Evolutionary conservation across 1,140 invertebrate species (phyloP).

Genomic region (Plodia interpunctella): DNA sequence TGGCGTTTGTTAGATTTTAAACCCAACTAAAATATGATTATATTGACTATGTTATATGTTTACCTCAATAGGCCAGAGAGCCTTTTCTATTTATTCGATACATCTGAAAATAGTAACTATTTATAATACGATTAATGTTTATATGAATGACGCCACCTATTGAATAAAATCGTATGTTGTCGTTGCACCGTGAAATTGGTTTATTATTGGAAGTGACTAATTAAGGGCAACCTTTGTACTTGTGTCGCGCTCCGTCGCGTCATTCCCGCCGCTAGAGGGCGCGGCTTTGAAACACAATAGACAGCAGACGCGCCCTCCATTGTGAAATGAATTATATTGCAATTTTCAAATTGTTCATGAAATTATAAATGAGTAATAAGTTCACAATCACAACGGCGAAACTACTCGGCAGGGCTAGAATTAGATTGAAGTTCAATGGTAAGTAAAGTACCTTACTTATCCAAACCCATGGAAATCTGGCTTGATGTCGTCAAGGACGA

Average conservation of each 20-base stretch:
- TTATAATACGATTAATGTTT: too few species aligned
- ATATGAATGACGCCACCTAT: conserved; percentile 9
- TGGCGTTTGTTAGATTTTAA: too few species aligned
- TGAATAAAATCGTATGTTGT: not conserved
- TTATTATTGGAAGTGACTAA: conserved; percentile 26
- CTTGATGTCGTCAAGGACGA: too few species aligned
- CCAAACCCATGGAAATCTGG: too few species aligned
- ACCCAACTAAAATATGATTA: too few species aligned
- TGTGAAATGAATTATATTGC: conserved; percentile 29
- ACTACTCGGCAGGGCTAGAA: too few species aligned
- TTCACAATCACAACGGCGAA: too few species aligned
- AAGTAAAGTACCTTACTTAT: too few species aligned
- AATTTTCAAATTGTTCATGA: conserved; percentile 12
- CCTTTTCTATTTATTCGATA: too few species aligned
- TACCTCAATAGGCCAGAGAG: too few species aligned
- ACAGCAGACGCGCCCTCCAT: conserved; percentile 38
- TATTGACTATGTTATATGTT: too few species aligned
- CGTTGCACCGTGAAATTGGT: conserved; percentile 23
- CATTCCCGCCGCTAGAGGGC: conserved; percentile 37
- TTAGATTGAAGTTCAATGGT: not conserved
- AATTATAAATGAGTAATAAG: not conserved
- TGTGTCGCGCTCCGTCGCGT: conserved; percentile 30
- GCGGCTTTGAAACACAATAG: conserved; percentile 29
- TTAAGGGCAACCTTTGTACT: conserved; percentile 25
- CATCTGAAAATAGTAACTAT: too few species aligned